phyloP scores from a whole-genome alignment of 2,113 vertebrate genomes.

The Rattus norvegicus region GRCr8 NC_086029.1:81419501-81420000 shows the following conservation, averaged over 20 bases:
- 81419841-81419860: background rate
- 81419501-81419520: background rate
- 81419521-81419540: background rate
- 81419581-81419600: background rate
- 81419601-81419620: background rate
- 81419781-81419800: background rate
- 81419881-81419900: background rate
- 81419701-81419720: background rate
- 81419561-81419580: background rate
- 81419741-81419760: background rate
- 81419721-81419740: background rate
- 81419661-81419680: background rate
- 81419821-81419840: background rate
- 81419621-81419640: background rate
- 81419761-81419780: background rate
- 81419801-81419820: background rate
- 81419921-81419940: background rate
- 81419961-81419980: background rate
- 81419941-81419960: background rate
- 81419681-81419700: background rate
- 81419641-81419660: background rate
- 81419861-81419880: background rate
- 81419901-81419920: background rate
- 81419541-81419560: background rate
- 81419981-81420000: background rate